Conservation (phyloP, 2,113 vertebrate genomes). For the Isichthys henryi region DNA sequence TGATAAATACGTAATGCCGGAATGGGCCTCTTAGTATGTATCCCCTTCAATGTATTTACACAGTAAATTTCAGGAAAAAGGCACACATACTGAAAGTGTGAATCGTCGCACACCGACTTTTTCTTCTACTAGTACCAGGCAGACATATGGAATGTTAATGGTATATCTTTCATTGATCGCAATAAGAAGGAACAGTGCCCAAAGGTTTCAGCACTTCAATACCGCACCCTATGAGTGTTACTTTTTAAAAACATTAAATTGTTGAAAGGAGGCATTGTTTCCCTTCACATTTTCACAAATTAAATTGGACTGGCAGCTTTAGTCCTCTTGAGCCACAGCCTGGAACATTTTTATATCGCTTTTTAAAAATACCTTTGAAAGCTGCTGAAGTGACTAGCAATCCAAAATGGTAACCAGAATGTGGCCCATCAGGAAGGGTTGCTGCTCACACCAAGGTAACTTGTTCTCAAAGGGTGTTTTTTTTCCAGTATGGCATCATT, state of each 20-base stretch:
- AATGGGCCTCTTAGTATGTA: neutral
- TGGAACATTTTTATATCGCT: neutral
- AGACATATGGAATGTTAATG: neutral
- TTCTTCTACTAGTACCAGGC: neutral
- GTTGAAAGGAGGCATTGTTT: neutral
- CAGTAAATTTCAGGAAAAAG: neutral
- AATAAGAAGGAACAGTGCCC: neutral
- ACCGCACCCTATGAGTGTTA: neutral
- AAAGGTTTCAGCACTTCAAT: neutral
- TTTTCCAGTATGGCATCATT: neutral
- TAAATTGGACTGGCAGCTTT: neutral
- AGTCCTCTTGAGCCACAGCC: neutral
- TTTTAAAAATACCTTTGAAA: neutral
- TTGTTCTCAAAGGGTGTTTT: neutral
- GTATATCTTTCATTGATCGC: neutral
- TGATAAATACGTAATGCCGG: neutral
- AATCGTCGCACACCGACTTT: neutral
- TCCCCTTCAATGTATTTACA: neutral
- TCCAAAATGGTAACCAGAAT: neutral
- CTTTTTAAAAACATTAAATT: neutral
- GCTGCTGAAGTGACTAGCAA: neutral
- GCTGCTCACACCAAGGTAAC: neutral
- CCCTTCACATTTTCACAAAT: neutral
- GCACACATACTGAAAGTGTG: neutral
- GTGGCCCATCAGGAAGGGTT: neutral